These are phyloP conservation scores for Eupeodes latifasciatus DNA, from an alignment of 2,888 invertebrate species.

Conservation along the genomic window DNA sequence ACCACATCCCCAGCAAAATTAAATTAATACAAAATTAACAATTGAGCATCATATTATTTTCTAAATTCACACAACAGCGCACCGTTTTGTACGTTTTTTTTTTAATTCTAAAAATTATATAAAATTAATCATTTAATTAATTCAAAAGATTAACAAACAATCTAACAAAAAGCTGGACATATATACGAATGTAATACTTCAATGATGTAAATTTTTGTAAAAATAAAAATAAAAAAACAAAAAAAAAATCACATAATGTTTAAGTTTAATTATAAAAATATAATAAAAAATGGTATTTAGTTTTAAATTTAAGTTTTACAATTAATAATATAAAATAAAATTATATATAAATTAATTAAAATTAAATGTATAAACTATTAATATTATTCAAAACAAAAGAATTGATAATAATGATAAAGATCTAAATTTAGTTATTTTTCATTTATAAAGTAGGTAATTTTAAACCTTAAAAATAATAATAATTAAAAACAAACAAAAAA, in stretches of 20 bases:
- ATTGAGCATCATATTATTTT: constrained; percentile 2
- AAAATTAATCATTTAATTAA: constrained; percentile 34
- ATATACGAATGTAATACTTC: constrained; percentile 57
- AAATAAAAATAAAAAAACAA: constrained; percentile 56
- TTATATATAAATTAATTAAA: constrained; percentile 49
- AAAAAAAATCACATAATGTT: constrained; percentile 6
- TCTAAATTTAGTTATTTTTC: constrained; percentile 71
- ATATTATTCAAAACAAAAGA: constrained; percentile 54
- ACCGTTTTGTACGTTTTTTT: neutral
- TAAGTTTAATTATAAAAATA: constrained; percentile 41
- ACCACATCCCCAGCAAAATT: constrained; percentile 44
- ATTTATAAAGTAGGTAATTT: constrained; percentile 54
- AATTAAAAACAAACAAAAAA: constrained; percentile 19
- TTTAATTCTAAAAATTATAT: neutral
- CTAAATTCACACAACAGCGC: neutral
- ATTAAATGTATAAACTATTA: constrained; percentile 73
- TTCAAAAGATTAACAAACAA: neutral
- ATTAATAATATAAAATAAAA: constrained; percentile 34
- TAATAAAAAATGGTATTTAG: constrained; percentile 65
- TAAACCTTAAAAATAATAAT: constrained; percentile 40
- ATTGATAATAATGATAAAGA: constrained; percentile 48
- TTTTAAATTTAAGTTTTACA: constrained; percentile 72
- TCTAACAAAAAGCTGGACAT: constrained; percentile 64
- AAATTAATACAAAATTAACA: neutral
- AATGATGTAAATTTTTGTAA: constrained; percentile 73